phyloP scores from a whole-genome alignment of 2,113 vertebrate species.

The Leucopsar rothschildi region DNA sequence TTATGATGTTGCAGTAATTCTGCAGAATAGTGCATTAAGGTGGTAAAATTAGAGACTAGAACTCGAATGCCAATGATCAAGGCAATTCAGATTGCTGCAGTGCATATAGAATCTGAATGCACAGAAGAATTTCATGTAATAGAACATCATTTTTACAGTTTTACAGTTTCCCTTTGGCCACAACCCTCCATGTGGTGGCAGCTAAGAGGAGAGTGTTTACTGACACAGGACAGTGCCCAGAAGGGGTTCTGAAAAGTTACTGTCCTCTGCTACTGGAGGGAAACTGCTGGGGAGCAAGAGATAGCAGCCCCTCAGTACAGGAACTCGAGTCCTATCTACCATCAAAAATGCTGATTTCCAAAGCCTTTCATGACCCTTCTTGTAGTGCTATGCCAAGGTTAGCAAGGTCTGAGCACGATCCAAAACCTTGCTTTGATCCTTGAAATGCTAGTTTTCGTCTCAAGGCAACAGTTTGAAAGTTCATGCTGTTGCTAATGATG shows the following conservation, averaged over 20 bases:
- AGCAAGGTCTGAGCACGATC: background rate
- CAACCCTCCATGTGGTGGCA: background rate
- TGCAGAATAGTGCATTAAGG: background rate
- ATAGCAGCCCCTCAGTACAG: background rate
- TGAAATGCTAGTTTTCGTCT: background rate
- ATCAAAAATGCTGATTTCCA: background rate
- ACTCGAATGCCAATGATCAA: background rate
- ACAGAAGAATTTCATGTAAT: background rate
- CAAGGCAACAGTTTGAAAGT: background rate
- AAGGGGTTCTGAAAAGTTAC: background rate
- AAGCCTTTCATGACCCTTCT: background rate
- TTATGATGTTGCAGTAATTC: background rate
- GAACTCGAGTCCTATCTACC: accelerated
- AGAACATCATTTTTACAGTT: background rate
- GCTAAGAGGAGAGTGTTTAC: background rate
- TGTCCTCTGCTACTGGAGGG: background rate
- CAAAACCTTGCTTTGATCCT: background rate
- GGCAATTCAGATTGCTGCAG: background rate
- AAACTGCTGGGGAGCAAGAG: background rate
- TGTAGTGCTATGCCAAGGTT: background rate
- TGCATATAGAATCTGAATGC: background rate
- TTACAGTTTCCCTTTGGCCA: background rate
- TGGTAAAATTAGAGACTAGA: background rate
- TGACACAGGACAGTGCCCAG: background rate
- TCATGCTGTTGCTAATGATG: background rate